Base-by-base conservation (phyloP, 2,797 vertebrate species). In the Phalloptychus januarius region DNA sequence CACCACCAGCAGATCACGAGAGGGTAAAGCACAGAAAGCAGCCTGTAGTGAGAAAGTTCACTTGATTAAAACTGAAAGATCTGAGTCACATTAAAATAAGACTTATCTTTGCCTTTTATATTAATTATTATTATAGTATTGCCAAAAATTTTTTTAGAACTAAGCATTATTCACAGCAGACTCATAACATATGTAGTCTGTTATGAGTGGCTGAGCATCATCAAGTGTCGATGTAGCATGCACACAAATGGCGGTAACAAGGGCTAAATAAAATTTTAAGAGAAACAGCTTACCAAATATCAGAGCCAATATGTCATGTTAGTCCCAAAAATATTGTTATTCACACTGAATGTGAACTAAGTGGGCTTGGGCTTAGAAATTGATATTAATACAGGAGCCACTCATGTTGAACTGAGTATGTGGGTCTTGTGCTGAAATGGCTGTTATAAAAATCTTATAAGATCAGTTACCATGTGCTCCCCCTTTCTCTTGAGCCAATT, bases 1-100 rank as follows among this genome's bases (percentile, higher is more conserved):
- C 82, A 99, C 95, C 50, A 98, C 98, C 81, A 99, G 93, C 74
- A 99, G 92, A 12, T 97, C 95, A 13, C 98, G 95, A 2, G 96
- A 96, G 0, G 97, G 97, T 40, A 99, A 94, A 10, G 93, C 92
- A 79, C 98, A 99, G 96, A 98, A 99, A 0, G 96, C 94, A n/a
- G 97, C 97, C 98, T 99, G 92, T 45, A 25, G 58, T 0, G 77
- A 88, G 56, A 83, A 70, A 76, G 82, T 45, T 13, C 13, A 44
- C 40, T 44, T 45, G 13, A n/a, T 70, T 70, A 16, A 70, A 44
- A 70, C 28, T 28, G 15, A 45, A 45, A 28, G 11, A 6, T 28
- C 0, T 15, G 11, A 2, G 25, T 11, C 12, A 45, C 25, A 70
- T 25, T 42, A 69, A 61, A 42, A 25, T 42, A 40, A 42, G 4